Evolutionary conservation across 2,888 invertebrate species (phyloP), one percentile per base, ranked within the genome.

Genomic region (Euspilapteryx auroguttella): DNA sequence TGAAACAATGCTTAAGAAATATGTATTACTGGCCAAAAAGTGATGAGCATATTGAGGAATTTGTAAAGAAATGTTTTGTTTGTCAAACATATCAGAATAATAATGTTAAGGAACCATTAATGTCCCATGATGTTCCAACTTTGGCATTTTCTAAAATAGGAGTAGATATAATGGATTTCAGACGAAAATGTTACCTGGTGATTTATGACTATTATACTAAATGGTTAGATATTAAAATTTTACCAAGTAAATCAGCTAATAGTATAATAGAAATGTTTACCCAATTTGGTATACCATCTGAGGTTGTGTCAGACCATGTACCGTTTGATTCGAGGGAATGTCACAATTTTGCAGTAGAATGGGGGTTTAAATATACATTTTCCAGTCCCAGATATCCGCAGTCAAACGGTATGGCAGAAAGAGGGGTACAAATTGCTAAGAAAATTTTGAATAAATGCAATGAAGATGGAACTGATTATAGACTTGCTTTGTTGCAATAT

Each of bases 1-100:
- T 55, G 21, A 42, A 47, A 26, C 17, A 41, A 2, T 32, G 25
- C 30, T 32, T 40, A 1, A 33, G 10, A 25, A 30, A 37, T 31
- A 37, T 34, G 34, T 29, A 26, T 30, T 4, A 9, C 6, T 37
- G 38, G 32, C 35, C n/a, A n/a, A n/a, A n/a, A n/a, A n/a, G n/a
- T n/a, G n/a, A n/a, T n/a, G n/a, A n/a, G n/a, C n/a, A n/a, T n/a
- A n/a, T n/a, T n/a, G n/a, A n/a, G n/a, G n/a, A n/a, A n/a, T n/a
- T n/a, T n/a, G n/a, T n/a, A n/a, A n/a, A n/a, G n/a, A 44, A 35
- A 37, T 36, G 13, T n/a, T n/a, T n/a, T n/a, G n/a, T n/a, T n/a
- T n/a, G n/a, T n/a, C n/a, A n/a, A n/a, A n/a, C n/a, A n/a, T 39
- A 37, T 34, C 32, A 40, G 26, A 39, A 33, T 26, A 32, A 29